Base-by-base conservation (phyloP, 37 sponge, comb jelly and placozoan species). In the Haliclona indistincta region DNA sequence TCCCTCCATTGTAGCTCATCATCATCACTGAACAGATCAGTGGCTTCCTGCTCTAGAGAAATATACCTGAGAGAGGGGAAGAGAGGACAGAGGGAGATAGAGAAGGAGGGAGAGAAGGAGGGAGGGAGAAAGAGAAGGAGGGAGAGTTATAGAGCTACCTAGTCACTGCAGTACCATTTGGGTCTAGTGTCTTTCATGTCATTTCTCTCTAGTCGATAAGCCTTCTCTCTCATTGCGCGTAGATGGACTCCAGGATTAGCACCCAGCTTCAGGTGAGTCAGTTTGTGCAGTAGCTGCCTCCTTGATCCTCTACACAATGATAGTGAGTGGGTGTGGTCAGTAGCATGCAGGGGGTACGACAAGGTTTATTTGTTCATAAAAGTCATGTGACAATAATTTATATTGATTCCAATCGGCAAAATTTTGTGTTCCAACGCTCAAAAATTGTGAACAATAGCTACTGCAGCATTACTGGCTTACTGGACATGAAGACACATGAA, bases 101-200 rank as follows among this genome's bases (percentile, higher is more conserved):
- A 51, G 55, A 11, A 20, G 34, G 37, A 44, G 28, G 5, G 51
- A n/a, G 37, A 15, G 51, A 68, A 52, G 10, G 53, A 38, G 49
- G 54, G 71, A 52, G 20, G 35, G 49, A 10, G 11, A 17, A 61
- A 56, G 60, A 4, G 58, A 56, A 43, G 22, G 61, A 56, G 58
- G 22, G 30, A 7, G 2, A 63, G 35, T 19, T 7, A 8, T 22
- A 26, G 23, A n/a, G 23, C 30, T 2, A 36, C 20, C 36, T 20
- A 63, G 20, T 63, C 30, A 36, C 36, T 33, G 35, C 34, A 36
- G 23, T 2, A 71, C 72, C 72, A 47, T 53, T 43, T 71, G 5
- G 60, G 60, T 58, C n/a, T 58, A 26, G 11, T 32, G n/a, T 52
- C 49, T 4, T 23, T 53, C 3, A 26, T 25, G 34, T 30, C 40